A percentile compares a stretch with the other conserved stretches of the same genome.
Conservation (phyloP, 2,113 vertebrate genomes). For the Halichoeres trimaculatus region DNA sequence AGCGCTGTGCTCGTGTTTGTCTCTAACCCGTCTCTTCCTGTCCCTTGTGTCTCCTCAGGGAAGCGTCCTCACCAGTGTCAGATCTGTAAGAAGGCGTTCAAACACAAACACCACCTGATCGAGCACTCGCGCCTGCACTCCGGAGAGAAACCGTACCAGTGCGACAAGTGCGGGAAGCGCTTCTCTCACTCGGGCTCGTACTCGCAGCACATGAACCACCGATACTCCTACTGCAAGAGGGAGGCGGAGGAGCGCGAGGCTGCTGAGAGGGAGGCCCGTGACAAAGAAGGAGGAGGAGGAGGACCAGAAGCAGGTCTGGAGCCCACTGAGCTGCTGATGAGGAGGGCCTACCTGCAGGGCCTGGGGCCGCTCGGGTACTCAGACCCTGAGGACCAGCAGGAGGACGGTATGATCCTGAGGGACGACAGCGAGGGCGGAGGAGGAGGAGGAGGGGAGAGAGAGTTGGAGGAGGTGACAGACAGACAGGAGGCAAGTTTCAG, state of each 20-base stretch:
- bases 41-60: constrained; percentile 84
- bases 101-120: constrained; percentile 98
- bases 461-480: constrained; percentile 87
- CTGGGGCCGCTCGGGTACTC: constrained; percentile 92
- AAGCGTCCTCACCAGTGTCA: constrained; percentile 99
- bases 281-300: constrained; percentile 90
- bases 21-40: constrained; percentile 25
- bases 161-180: constrained; percentile 90
- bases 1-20: not conserved
- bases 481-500: constrained; percentile 88
- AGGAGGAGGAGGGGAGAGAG: constrained; percentile 84
- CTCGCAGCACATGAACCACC: constrained; percentile 99
- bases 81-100: constrained; percentile 99
- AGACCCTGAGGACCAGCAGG: constrained; percentile 89
- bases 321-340: constrained; percentile 93
- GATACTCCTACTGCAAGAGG: constrained; percentile 98
- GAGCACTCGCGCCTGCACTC: constrained; percentile 97
- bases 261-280: constrained; percentile 90
- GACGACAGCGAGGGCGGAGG: constrained; percentile 85
- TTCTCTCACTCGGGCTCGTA: constrained; percentile 98
- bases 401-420: constrained; percentile 85
- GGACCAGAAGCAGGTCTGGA: constrained; percentile 87
- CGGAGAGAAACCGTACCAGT: constrained; percentile 89
- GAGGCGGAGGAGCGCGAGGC: constrained; percentile 97
- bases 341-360: constrained; percentile 91